These are phyloP conservation scores for Drosophila pegasa DNA, from an alignment of 2,888 invertebrate genomes.

Conservation along the genomic window DNA sequence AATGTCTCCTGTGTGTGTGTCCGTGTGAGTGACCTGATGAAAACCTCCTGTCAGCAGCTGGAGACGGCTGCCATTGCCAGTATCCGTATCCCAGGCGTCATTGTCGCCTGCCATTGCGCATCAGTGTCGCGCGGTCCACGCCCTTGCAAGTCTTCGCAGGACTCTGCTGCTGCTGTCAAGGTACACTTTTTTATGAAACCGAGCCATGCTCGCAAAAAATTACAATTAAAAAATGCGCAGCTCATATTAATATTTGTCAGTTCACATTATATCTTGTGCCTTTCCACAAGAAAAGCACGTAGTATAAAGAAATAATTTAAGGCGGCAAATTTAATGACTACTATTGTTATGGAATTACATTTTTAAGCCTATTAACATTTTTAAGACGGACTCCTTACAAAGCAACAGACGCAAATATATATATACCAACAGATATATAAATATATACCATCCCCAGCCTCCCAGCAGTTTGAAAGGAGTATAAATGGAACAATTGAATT, in stretches of 20 bases:
- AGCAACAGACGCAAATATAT: too few species aligned
- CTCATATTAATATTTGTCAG: slow-evolving; percentile 50
- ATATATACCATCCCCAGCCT: too few species aligned
- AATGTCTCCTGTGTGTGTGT: slow-evolving; percentile 14
- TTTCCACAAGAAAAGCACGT: neutral
- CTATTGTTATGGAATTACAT: slow-evolving; percentile 9
- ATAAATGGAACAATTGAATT: too few species aligned
- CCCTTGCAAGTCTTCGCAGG: slow-evolving; percentile 4
- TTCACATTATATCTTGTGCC: slow-evolving; percentile 1
- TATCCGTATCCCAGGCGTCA: slow-evolving; percentile 59
- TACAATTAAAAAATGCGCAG: slow-evolving; percentile 57
- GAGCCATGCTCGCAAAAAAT: slow-evolving; percentile 17
- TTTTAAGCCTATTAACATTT: neutral
- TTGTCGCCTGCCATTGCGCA: slow-evolving; percentile 66
- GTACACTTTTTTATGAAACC: slow-evolving; percentile 42
- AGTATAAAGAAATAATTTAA: neutral
- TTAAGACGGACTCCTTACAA: neutral
- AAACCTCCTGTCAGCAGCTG: slow-evolving; percentile 60
- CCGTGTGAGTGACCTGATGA: slow-evolving; percentile 35
- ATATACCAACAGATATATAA: too few species aligned
- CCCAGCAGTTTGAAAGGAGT: too few species aligned
- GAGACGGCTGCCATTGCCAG: slow-evolving; percentile 62
- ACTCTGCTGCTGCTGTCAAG: slow-evolving; percentile 44
- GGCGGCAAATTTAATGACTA: neutral
- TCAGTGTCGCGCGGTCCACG: slow-evolving; percentile 46